A percentile compares a stretch with the other conserved stretches of the same genome.
phyloP scores from a whole-genome alignment of 2,888 invertebrate genomes.

The Cerastoderma edule region DNA sequence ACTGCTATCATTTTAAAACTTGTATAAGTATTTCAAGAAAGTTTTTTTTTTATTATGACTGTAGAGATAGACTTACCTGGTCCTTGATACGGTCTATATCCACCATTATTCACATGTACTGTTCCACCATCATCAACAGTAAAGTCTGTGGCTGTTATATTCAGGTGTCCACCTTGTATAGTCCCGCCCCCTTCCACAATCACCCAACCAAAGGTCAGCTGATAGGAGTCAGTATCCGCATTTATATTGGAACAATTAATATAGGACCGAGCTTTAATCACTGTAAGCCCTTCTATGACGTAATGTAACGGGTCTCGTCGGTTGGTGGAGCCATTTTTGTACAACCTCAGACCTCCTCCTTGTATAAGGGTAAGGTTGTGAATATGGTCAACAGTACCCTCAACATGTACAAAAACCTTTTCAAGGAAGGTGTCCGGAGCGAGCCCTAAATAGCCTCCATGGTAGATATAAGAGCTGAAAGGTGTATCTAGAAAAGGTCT shows the following conservation, averaged over 20 bases:
- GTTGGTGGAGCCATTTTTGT: conserved; percentile 73
- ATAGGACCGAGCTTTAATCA: conserved; percentile 70
- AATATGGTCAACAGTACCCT: conserved; percentile 73
- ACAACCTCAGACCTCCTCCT: conserved; percentile 68
- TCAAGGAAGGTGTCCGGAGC: conserved; percentile 73
- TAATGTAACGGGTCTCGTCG: conserved; percentile 59
- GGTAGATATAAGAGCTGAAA: conserved; percentile 73
- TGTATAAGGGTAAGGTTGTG: conserved; percentile 73
- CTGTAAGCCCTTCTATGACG: conserved; percentile 67
- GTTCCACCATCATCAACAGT: conserved; percentile 75
- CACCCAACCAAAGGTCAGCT: conserved; percentile 63
- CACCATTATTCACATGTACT: conserved; percentile 73
- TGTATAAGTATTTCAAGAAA: too few species aligned
- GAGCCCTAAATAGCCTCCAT: conserved; percentile 71
- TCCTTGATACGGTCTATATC: conserved; percentile 65
- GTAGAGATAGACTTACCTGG: conserved; percentile 51
- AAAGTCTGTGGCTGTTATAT: conserved; percentile 66
- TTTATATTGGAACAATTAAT: conserved; percentile 70
- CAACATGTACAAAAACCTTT: conserved; percentile 70
- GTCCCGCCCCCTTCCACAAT: conserved; percentile 74
- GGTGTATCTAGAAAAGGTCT: conserved; percentile 71
- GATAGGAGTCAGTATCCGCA: conserved; percentile 66
- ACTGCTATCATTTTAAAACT: too few species aligned
- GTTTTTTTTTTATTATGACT: not conserved
- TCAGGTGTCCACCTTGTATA: conserved; percentile 67